These are phyloP conservation scores for Laupala kohalensis DNA, from an alignment of 1,140 invertebrate species.

Conservation along the genomic window DNA sequence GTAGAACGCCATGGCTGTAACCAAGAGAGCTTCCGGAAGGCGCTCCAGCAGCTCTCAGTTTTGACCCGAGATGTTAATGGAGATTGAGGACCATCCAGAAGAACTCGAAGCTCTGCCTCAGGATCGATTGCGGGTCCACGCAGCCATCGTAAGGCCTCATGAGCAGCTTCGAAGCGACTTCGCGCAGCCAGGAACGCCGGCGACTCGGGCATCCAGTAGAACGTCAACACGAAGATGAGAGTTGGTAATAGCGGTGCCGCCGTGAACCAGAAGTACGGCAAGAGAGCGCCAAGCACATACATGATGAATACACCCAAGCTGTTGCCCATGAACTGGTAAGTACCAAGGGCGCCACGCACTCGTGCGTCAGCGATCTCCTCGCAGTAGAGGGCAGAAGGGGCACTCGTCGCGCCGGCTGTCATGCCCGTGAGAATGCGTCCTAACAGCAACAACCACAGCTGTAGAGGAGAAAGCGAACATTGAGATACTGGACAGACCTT, in stretches of 20 bases:
- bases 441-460: constrained; percentile 44
- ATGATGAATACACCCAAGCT: constrained; percentile 21
- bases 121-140: constrained; percentile 4
- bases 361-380: constrained; percentile 37
- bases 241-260: constrained; percentile 20
- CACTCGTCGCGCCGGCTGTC: constrained; percentile 66
- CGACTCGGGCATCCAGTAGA: constrained; percentile 37
- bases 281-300: constrained; percentile 31
- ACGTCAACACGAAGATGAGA: constrained; percentile 27
- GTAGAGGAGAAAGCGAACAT: no score
- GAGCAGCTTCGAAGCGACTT: constrained; percentile 33
- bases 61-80: no score
- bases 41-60: no score
- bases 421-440: constrained; percentile 60
- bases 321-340: constrained; percentile 27
- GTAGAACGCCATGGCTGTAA: no score
- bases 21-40: no score
- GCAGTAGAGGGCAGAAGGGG: constrained; percentile 45
- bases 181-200: constrained; percentile 48
- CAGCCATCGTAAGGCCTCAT: constrained; percentile 38
- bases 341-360: constrained; percentile 33
- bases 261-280: no score
- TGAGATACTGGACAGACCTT: no score
- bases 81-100: no score
- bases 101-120: no score